Evolutionary conservation across 2,888 invertebrate genomes (phyloP), one percentile per base, ranked within the genome.

Genomic region (Lasius platythorax): DNA sequence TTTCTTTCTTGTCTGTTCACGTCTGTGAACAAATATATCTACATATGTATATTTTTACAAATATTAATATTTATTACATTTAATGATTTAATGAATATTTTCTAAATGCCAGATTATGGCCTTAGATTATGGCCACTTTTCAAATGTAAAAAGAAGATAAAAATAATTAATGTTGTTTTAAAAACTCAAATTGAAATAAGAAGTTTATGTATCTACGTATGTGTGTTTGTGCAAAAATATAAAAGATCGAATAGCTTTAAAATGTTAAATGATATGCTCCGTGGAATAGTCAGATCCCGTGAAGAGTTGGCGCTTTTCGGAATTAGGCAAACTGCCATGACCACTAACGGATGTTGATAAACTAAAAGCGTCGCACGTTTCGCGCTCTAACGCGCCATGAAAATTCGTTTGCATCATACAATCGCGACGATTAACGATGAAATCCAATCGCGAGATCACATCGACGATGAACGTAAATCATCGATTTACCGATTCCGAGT

Each of bases 341-440:
- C 30, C 43, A 23, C 23, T 23, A 72, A 61, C 46, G 30, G n/a
- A 78, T 78, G 73, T 30, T 30, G 68, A 68, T 30, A 30, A 56
- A 12, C 33, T 61, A 79, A 73, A 73, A 81, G 18, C 37, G 37
- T 73, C 28, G 46, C n/a, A 61, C 43, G 43, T n/a, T 23, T 23
- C 15, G 23, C 15, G 18, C 53, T 37, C 15, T 37, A 28, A 72
- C 46, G 79, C 73, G 23, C 3, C 58, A 4, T 37, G 73, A 81
- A 81, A 81, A 46, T 73, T 81, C 37, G 37, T 63, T 70, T 43
- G 72, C 30, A 15, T n/a, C 43, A 11, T 46, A 73, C 79, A 81
- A 63, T 63, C 37, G 37, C 12, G 61, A 33, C 37, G 33, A 81
- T 81, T 81, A 81, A 73, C 46, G 61, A 61, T 40, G 30, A 73